Evolutionary conservation across 1,140 invertebrate species (phyloP), one percentile per base, ranked within the genome.

Genomic region (Lordiphosa collinella): DNA sequence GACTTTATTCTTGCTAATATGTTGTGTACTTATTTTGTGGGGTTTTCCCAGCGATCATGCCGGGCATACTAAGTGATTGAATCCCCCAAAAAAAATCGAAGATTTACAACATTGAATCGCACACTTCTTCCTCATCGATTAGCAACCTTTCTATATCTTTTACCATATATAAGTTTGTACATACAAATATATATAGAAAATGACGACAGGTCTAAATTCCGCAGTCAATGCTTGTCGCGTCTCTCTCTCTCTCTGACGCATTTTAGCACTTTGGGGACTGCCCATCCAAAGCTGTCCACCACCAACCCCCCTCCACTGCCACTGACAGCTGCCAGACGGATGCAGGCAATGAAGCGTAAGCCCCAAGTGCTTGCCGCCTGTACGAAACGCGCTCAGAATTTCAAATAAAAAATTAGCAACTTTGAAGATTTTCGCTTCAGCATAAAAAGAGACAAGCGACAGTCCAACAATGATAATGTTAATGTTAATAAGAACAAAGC

Each of bases 401-500:
- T 38, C 1, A 55, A 76, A 71, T 75, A 66, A 54, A 12, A n/a
- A 44, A 51, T 49, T 64, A 31, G 55, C 64, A 37, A 41, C 38
- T 51, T 49, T 38, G 25, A 36, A 49, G 18, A 48, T 56, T 37
- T 12, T 25, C n/a, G 10, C 16, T 7, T 43, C 12, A 12, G 49
- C 49, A 18, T 10, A 34, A 47, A 50, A 52, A 51, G 14, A 41
- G n/a, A 34, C 53, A 35, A 35, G 44, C 56, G 51, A 67, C 68
- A 50, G 63, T 35, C 34, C 37, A 52, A 51, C 54, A 61, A 73
- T 74, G 70, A 67, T 66, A 69, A 72, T 82, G 32, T 38, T 66
- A 76, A 84, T 80, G 76, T 61, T 82, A 82, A 80, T 80, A 61
- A 62, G 66, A 67, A 57, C 44, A 51, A 57, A 57, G 48, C 50